A percentile compares a stretch with the other conserved stretches of the same genome.
Evolutionary conservation across 2,888 invertebrate species (phyloP).

Genomic region (Candidula unifasciata): DNA sequence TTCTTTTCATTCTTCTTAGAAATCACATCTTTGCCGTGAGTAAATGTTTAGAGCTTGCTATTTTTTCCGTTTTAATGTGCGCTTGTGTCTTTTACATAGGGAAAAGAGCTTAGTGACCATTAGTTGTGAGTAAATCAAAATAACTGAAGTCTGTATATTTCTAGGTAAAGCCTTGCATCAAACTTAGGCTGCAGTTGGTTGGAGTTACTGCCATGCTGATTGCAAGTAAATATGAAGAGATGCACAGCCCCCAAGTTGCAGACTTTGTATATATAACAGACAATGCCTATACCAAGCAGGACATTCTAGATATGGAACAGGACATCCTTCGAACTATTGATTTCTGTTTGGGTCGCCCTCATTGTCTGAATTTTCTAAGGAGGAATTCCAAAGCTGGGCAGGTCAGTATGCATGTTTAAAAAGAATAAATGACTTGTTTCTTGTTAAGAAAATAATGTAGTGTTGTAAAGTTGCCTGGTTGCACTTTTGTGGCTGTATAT

Average conservation of each 20-base stretch:
- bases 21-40: no score
- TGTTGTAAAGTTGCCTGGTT: neutral
- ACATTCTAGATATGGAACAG: conserved; percentile 90
- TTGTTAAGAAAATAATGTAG: neutral
- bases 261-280: conserved; percentile 96
- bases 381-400: conserved; percentile 81
- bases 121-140: no score
- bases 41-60: no score
- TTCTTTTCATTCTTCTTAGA: no score
- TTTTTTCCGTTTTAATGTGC: no score
- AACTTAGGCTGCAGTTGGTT: conserved; percentile 89
- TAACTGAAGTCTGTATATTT: no score
- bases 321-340: conserved; percentile 86
- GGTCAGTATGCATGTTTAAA: conserved; percentile 76
- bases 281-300: conserved; percentile 87
- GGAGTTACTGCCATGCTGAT: conserved; percentile 93
- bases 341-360: conserved; percentile 90
- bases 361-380: conserved; percentile 92
- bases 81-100: no score
- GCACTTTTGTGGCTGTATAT: no score
- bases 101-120: no score
- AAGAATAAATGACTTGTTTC: no score
- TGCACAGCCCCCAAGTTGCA: conserved; percentile 89
- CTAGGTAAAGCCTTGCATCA: conserved; percentile 80
- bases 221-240: conserved; percentile 96